Evolutionary conservation across 2,888 invertebrate species (phyloP).

Genomic region (Acronicta psi): DNA sequence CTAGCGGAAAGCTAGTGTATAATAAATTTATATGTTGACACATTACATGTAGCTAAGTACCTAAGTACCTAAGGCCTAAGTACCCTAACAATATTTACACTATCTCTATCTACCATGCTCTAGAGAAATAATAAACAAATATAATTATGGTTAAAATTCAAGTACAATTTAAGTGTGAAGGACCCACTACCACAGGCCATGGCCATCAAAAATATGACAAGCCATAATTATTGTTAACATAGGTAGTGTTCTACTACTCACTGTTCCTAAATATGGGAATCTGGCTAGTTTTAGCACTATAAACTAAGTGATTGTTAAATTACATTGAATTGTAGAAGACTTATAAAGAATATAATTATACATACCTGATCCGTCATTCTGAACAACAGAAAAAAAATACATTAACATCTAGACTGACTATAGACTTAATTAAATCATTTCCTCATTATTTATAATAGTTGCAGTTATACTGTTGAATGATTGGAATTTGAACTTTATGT

Average conservation of each 20-base stretch:
- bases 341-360: constrained; percentile 9
- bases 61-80: no score
- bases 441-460: no score
- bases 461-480: no score
- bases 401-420: neutral
- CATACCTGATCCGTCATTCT: constrained; percentile 37
- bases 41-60: no score
- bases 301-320: no score
- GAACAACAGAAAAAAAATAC: constrained; percentile 23
- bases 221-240: neutral
- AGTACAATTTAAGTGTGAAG: neutral
- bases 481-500: no score
- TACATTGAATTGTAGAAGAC: no score
- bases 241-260: no score
- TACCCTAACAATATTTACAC: no score
- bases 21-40: no score
- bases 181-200: neutral
- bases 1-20: no score
- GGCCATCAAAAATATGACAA: neutral
- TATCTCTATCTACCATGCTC: neutral
- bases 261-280: neutral
- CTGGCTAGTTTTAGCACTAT: neutral
- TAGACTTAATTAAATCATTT: no score
- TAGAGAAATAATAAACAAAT: neutral
- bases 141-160: neutral